Base-by-base conservation (phyloP, 2,888 invertebrate genomes). In the Nesidiocoris tenuis region DNA sequence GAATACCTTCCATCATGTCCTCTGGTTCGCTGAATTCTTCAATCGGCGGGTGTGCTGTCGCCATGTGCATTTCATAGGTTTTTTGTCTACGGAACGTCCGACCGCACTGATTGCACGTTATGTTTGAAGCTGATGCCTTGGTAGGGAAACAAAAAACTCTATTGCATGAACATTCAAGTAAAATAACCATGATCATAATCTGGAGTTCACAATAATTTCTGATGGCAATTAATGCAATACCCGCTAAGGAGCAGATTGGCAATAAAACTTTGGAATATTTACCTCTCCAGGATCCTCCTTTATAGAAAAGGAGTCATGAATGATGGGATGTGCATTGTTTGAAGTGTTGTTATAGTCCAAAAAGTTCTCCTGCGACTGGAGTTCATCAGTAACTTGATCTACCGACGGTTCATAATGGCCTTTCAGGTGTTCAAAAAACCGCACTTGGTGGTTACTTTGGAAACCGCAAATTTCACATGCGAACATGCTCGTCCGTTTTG, bases 11-110 rank as follows among this genome's bases (percentile, higher is more conserved):
- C 88, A 94, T 91, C 83, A 94, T 87, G 83, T 94, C 94, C 83
- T 94, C 94, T 0, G 93, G 90, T 81, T 93, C 94, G 80, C 92
- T 93, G 83, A 94, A 94, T 83, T 94, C 94, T 78, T 89, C 89
- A 81, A 90, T 87, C 78, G 87, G 88, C 63, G 83, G 84, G 81
- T 90, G 89, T 0, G 84, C 86, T 61, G 88, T 87, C 78, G 87
- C 86, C 79, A 89, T 84, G 81, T 90, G 90, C 0, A 86, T 84
- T 77, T 90, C 89, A 78, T 86, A 88, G 1, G 88, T 87, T 81
- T 88, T 89, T 82, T 89, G 88, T 70, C 89, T 87, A 76, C 88
- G 84, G 80, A 90, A 90, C 2, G 86, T 85, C 82, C 88, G 88
- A 79, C 86, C 86, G 85, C 82, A 81, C 0, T 79, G 76, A 17